Conservation (phyloP, 2,797 vertebrate species). For the Thunnus albacares region DNA sequence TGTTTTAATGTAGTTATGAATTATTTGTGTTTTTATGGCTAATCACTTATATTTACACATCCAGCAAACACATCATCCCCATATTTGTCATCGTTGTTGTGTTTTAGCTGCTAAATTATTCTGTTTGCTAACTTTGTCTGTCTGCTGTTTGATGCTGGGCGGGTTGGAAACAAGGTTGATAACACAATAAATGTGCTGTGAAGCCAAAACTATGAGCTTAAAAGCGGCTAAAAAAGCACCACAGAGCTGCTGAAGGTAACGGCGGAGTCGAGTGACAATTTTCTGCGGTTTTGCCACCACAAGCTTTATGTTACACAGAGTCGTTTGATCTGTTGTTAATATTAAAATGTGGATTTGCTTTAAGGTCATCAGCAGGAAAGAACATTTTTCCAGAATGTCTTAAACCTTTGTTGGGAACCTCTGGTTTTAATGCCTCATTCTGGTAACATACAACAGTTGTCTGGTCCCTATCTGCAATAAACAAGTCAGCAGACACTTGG, state of each 20-base stretch:
- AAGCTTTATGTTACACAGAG: no score
- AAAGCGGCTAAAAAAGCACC: not conserved
- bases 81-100: no score
- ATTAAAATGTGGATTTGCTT: not conserved
- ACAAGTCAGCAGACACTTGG: slow-evolving; percentile 21
- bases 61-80: no score
- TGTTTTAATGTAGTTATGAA: not conserved
- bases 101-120: no score
- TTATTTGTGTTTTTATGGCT: not conserved
- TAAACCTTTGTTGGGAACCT: not conserved
- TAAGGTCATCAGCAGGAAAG: not conserved
- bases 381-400: not conserved
- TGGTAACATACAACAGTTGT: not conserved
- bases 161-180: not conserved
- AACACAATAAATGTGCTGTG: no score
- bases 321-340: no score
- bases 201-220: not conserved
- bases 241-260: no score
- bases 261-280: no score
- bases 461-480: not conserved
- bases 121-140: no score
- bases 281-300: no score
- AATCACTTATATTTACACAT: no score
- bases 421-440: not conserved
- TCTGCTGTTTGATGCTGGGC: not conserved